These are phyloP conservation scores for Podarcis muralis DNA, from an alignment of 2,113 vertebrate species.

Conservation along the genomic window DNA sequence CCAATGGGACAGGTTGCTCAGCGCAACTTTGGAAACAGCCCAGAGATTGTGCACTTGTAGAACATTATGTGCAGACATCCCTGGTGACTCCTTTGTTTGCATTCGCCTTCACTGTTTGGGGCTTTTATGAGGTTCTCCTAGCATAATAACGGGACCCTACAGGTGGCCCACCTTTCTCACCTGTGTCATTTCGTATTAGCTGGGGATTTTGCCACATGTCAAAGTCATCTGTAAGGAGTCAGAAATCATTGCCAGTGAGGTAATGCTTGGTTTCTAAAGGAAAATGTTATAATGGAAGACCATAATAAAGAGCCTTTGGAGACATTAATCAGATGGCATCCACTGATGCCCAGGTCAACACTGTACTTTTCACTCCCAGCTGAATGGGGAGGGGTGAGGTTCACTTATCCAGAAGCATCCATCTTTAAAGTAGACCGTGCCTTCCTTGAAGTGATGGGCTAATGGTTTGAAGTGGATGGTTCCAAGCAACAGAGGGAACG, in stretches of 20 bases:
- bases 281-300: no score
- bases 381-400: background rate
- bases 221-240: background rate
- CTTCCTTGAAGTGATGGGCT: background rate
- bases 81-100: constrained; percentile 20
- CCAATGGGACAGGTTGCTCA: no score
- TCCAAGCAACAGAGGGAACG: background rate
- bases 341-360: background rate
- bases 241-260: background rate
- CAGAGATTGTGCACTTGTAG: no score
- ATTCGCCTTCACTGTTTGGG: background rate
- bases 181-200: background rate
- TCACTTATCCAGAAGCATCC: background rate
- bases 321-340: background rate
- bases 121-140: background rate
- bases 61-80: no score
- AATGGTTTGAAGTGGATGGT: background rate
- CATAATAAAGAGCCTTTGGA: background rate
- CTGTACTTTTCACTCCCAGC: no score
- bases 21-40: no score
- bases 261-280: background rate
- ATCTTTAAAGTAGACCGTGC: background rate
- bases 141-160: background rate
- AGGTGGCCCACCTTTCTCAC: background rate
- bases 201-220: background rate